Percentiles rank a stretch among this genome's conserved stretches.
Evolutionary conservation across 1,140 invertebrate species (phyloP).

Genomic region (Vollenhovia emeryi): DNA sequence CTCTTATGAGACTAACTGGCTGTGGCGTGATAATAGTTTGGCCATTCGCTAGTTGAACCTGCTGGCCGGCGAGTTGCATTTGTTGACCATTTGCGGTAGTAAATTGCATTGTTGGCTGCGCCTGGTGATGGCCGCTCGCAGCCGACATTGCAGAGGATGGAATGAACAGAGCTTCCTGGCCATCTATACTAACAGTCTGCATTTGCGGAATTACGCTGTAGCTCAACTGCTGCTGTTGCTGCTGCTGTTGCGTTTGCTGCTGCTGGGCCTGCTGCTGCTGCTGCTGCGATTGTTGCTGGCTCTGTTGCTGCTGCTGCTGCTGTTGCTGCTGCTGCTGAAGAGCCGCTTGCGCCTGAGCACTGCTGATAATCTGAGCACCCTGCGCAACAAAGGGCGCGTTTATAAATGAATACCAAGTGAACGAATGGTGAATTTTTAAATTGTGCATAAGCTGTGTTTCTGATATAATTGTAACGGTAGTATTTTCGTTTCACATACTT

Average conservation of each 20-base stretch:
- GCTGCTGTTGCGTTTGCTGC: constrained; percentile 82
- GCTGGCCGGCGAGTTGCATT: constrained; percentile 84
- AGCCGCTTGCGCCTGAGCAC: constrained; percentile 77
- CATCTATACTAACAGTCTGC: constrained; percentile 96
- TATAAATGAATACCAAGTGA: background rate
- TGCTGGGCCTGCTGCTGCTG: constrained; percentile 76
- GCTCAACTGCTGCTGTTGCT: constrained; percentile 86
- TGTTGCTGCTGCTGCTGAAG: constrained; percentile 84
- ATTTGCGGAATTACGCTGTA: constrained; percentile 90
- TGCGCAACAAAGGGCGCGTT: constrained; percentile 46
- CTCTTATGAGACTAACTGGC: constrained; percentile 86
- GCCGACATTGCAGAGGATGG: constrained; percentile 87
- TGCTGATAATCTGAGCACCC: constrained; percentile 81
- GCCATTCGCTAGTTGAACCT: constrained; percentile 87
- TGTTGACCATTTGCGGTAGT: constrained; percentile 84
- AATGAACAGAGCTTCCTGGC: constrained; percentile 96
- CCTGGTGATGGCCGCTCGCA: constrained; percentile 79
- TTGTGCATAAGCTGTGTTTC: background rate
- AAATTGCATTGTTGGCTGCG: constrained; percentile 82
- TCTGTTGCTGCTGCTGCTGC: constrained; percentile 81
- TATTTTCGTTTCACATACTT: constrained; percentile 76
- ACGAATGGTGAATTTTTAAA: background rate
- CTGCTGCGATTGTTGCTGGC: constrained; percentile 83
- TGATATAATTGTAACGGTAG: background rate
- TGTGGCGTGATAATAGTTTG: constrained; percentile 83